Evolutionary conservation across 2,888 invertebrate species (phyloP).

Genomic region (Drosophila stalkeri): DNA sequence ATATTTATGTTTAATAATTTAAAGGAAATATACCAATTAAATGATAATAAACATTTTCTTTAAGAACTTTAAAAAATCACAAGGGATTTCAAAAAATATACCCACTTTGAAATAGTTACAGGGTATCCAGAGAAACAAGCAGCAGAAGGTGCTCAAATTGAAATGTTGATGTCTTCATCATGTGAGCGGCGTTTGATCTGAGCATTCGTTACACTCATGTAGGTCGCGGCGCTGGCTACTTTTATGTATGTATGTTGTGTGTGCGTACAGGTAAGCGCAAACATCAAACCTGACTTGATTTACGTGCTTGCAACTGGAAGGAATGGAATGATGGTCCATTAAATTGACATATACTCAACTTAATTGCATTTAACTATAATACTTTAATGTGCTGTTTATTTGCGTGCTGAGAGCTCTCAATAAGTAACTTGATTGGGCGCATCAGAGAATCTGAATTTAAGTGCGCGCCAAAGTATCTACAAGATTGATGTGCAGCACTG

Average conservation of each 20-base stretch:
- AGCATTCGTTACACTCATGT: slow-evolving; percentile 74
- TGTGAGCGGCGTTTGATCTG: slow-evolving; percentile 73
- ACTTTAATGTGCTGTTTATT: slow-evolving; percentile 2
- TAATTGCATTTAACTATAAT: slow-evolving; percentile 27
- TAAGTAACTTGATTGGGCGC: background rate
- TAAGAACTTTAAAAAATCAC: too few species aligned
- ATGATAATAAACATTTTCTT: too few species aligned
- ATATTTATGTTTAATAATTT: too few species aligned
- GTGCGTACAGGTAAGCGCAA: slow-evolving; percentile 34
- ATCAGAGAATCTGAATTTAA: slow-evolving; percentile 5
- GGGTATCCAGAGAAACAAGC: slow-evolving; percentile 11
- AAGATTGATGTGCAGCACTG: slow-evolving; percentile 30
- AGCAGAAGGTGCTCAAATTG: slow-evolving; percentile 63
- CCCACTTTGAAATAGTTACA: background rate
- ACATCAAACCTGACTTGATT: slow-evolving; percentile 37
- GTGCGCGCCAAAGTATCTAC: background rate
- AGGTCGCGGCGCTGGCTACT: slow-evolving; percentile 54
- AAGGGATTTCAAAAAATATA: background rate
- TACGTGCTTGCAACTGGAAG: slow-evolving; percentile 30
- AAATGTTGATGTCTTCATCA: slow-evolving; percentile 79
- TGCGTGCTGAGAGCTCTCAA: background rate
- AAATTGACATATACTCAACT: slow-evolving; percentile 26
- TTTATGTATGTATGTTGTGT: slow-evolving; percentile 11
- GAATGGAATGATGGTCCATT: slow-evolving; percentile 27
- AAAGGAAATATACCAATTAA: too few species aligned